These are phyloP conservation scores for Nycteola revayana DNA, from an alignment of 2,888 invertebrate genomes.

Conservation along the genomic window DNA sequence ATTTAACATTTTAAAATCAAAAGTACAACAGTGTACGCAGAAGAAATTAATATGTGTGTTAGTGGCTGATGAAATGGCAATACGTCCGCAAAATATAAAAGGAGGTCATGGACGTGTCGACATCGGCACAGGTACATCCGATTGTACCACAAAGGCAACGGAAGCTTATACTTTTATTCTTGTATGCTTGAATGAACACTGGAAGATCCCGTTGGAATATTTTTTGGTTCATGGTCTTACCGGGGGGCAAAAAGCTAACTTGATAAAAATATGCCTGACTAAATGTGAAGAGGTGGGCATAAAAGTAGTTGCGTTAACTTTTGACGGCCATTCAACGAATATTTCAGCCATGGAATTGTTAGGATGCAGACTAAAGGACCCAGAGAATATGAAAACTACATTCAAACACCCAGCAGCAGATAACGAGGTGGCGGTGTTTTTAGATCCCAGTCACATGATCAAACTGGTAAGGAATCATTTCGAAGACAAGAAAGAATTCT, in stretches of 20 bases:
- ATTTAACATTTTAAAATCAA: conserved; percentile 15
- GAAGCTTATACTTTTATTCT: background rate
- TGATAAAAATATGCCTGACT: conserved; percentile 5
- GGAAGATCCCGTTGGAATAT: conserved; percentile 9
- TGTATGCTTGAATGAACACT: background rate
- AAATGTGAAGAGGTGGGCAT: conserved; percentile 7
- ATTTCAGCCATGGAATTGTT: conserved; percentile 9
- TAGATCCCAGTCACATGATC: conserved; percentile 7
- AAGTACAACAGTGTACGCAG: conserved; percentile 3
- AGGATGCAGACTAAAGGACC: conserved; percentile 12
- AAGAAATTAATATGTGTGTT: background rate
- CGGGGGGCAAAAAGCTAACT: conserved; percentile 4
- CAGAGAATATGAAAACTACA: conserved; percentile 3
- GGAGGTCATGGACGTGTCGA: conserved; percentile 1
- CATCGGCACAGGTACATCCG: background rate
- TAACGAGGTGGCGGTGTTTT: conserved; percentile 1
- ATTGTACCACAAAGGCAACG: background rate
- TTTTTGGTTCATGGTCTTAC: conserved; percentile 8
- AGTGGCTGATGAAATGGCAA: conserved; percentile 31
- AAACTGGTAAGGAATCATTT: conserved; percentile 6
- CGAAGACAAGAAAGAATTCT: conserved; percentile 2
- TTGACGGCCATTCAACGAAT: conserved; percentile 14
- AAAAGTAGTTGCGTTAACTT: conserved; percentile 9
- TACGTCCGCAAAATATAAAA: conserved; percentile 20
- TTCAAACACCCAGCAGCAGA: background rate